phyloP scores from a whole-genome alignment of 2,888 invertebrate genomes.

The Tillus elongatus region DNA sequence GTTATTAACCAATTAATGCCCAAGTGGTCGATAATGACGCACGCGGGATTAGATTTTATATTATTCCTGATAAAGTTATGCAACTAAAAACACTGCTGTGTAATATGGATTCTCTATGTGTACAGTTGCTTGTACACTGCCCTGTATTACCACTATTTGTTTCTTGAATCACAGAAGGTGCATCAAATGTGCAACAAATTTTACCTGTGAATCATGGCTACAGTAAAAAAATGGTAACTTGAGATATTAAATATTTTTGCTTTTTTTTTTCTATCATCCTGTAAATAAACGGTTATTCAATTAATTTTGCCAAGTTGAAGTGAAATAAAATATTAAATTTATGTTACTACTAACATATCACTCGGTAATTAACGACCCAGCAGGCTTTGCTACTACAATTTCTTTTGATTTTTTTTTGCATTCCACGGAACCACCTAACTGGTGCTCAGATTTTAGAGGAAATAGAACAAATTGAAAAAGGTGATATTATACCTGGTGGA shows the following conservation, averaged over 20 bases:
- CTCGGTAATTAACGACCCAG: neutral
- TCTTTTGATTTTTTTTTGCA: neutral
- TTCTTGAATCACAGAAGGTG: neutral
- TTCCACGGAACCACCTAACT: constrained; percentile 1
- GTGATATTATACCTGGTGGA: neutral
- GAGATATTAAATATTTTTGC: neutral
- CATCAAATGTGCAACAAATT: neutral
- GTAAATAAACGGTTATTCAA: neutral
- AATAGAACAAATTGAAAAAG: neutral
- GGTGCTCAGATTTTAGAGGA: constrained; percentile 1
- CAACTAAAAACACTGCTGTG: constrained; percentile 2
- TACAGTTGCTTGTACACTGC: neutral
- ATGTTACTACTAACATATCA: neutral
- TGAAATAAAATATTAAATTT: neutral
- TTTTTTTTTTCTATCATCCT: neutral
- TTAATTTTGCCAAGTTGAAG: neutral
- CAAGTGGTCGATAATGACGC: constrained; percentile 1
- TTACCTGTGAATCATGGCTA: neutral
- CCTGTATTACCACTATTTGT: neutral
- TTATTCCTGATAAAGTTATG: constrained; percentile 1
- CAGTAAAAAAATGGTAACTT: neutral
- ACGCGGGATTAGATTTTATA: neutral
- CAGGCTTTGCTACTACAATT: neutral
- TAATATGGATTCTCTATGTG: neutral
- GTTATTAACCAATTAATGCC: constrained; percentile 1